Base-by-base conservation (phyloP, 2,888 invertebrate genomes). In the Eilema sororculum region DNA sequence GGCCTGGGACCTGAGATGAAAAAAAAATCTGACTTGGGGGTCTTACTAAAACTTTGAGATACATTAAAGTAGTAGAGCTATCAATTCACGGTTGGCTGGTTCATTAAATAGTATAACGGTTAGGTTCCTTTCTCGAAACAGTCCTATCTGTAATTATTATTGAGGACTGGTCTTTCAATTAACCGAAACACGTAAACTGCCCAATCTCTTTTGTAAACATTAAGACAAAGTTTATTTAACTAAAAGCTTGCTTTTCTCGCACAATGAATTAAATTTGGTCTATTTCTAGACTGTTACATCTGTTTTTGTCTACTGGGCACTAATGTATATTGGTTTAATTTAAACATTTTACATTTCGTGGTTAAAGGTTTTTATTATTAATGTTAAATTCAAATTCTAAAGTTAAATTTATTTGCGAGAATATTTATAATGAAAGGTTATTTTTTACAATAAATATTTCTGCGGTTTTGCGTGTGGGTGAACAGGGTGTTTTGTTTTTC, bases 101-200 rank as follows among this genome's bases (percentile, higher is more conserved):
- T 60, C 64, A 67, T 71, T 71, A 70, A 28, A 22, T 68, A 63
- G 58, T 57, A 58, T 22, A 24, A 41, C 25, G 63, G 52, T 68
- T 63, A 68, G 58, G 37, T 33, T 63, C 41, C 16, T 65, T 24
- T 16, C 57, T 33, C 25, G 37, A 63, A 22, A 41, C 57, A 62
- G 63, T 46, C 25, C 68, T 41, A 25, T 63, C 56, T 61, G 28
- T 68, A 58, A 62, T 61, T 68, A 25, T 63, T 58, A 16, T 68
- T 63, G 22, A 9, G n/a, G 58, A 28, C n/a, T n/a, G 37, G 24
- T 4, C 25, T 25, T 20, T 24, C 24, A 13, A 62, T 41, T 62
- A 20, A 24, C 41, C 24, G 37, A 41, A 62, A 62, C 24, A 22
- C 16, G 37, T 37, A 62, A 37, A 62, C 46, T 20, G 46, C 20